Conservation (phyloP, 37 sponge, comb jelly and placozoan genomes). For the Chondrilla cf. caribensis region DNA sequence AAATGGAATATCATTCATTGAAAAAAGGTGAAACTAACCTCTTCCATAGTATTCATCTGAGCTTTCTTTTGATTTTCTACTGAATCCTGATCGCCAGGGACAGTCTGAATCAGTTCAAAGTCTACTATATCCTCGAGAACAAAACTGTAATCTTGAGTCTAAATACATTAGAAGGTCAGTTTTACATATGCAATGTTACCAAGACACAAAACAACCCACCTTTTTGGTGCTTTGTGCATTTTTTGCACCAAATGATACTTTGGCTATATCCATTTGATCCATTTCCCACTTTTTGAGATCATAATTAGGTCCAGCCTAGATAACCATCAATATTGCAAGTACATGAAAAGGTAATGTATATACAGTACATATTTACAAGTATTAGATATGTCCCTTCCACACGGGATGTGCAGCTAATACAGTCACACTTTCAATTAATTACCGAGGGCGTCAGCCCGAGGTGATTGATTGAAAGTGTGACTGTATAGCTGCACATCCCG, state of each 20-base stretch:
- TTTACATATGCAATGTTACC: background rate
- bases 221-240: slow-evolving; percentile 38
- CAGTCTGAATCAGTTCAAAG: slow-evolving; percentile 81
- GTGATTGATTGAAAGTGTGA: no score
- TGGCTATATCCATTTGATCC: slow-evolving; percentile 80
- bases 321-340: background rate
- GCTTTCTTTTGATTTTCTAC: background rate
- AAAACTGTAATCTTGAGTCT: slow-evolving; percentile 79
- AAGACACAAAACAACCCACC: background rate
- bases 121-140: slow-evolving; percentile 89
- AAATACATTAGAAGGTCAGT: background rate
- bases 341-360: background rate
- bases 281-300: slow-evolving; percentile 95
- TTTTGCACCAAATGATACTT: slow-evolving; percentile 81
- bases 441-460: no score
- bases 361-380: no score
- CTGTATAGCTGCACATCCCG: no score
- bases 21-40: background rate
- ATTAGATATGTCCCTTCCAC: no score
- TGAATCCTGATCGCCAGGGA: slow-evolving; percentile 49
- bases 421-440: no score
- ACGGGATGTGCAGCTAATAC: no score
- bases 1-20: no score
- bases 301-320: slow-evolving; percentile 86
- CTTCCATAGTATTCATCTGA: slow-evolving; percentile 2